A percentile compares a stretch with the other conserved stretches of the same genome.
Evolutionary conservation across 2,797 vertebrate species (phyloP).

Genomic region (Luscinia luscinia): DNA sequence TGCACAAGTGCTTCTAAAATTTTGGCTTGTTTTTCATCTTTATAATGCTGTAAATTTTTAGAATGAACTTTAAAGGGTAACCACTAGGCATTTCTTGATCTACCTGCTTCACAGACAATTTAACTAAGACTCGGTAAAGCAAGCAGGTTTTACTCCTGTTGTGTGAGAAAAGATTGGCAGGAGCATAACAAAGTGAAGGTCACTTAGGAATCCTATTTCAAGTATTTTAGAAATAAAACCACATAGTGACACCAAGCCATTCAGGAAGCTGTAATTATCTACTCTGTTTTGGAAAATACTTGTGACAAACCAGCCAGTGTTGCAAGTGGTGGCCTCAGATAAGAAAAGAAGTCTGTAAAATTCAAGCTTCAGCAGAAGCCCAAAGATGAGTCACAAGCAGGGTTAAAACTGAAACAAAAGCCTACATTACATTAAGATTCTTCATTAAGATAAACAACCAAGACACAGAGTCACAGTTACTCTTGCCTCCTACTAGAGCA

Average conservation of each 20-base stretch:
- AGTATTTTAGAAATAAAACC: slow-evolving; percentile 47
- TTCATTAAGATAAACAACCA: slow-evolving; percentile 36
- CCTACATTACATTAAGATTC: slow-evolving; percentile 37
- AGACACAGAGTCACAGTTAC: not conserved
- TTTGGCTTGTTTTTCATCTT: slow-evolving; percentile 8
- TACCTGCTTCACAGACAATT: not conserved
- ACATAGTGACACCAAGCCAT: slow-evolving; percentile 21
- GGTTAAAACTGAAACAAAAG: slow-evolving; percentile 60
- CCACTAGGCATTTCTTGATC: not conserved
- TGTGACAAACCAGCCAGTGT: slow-evolving; percentile 27
- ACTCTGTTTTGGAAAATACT: slow-evolving; percentile 27
- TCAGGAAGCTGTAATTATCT: slow-evolving; percentile 47
- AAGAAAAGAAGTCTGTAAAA: slow-evolving; percentile 42
- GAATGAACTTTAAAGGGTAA: slow-evolving; percentile 34
- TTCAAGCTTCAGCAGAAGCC: slow-evolving; percentile 42
- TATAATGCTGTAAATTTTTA: slow-evolving; percentile 25
- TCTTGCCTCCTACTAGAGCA: slow-evolving; percentile 28
- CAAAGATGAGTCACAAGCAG: slow-evolving; percentile 23
- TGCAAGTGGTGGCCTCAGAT: slow-evolving; percentile 41
- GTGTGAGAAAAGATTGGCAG: not conserved
- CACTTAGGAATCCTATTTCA: slow-evolving; percentile 37
- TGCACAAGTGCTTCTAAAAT: not conserved
- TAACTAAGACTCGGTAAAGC: not conserved
- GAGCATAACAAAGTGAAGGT: slow-evolving; percentile 23
- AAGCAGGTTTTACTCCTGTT: not conserved